These are phyloP conservation scores for Chrysocyon brachyurus DNA, from an alignment of 2,797 vertebrate species.

Conservation along the genomic window DNA sequence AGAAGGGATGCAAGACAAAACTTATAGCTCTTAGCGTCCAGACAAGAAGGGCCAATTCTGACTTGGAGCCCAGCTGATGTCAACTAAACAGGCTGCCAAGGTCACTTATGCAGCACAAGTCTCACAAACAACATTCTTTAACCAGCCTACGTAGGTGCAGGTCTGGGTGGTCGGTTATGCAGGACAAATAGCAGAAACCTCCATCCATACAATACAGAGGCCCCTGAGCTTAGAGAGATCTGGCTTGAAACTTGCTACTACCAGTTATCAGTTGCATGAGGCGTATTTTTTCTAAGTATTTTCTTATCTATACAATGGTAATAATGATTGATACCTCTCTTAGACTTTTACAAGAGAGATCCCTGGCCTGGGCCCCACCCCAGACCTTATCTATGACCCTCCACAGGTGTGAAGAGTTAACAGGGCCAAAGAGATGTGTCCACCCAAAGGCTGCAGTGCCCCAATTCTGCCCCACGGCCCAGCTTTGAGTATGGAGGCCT, in stretches of 20 bases:
- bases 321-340: not conserved
- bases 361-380: not conserved
- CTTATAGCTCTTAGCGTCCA: not conserved
- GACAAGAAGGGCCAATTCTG: not conserved
- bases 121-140: not conserved
- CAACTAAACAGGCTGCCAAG: not conserved
- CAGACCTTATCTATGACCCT: not conserved
- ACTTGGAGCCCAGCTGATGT: not conserved
- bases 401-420: not conserved
- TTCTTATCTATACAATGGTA: constrained; percentile 16
- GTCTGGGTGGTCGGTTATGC: not conserved
- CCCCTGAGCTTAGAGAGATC: not conserved
- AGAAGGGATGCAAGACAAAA: not conserved
- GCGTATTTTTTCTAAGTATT: not conserved
- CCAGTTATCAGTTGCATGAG: not conserved
- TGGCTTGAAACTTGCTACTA: not conserved
- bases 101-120: not conserved
- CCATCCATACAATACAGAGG: not conserved
- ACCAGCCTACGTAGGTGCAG: not conserved
- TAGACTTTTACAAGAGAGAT: not conserved
- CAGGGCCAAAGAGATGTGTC: too few species aligned
- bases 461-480: fast-evolving
- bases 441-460: not conserved
- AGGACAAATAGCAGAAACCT: not conserved
- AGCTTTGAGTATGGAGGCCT: not conserved